Evolutionary conservation across 2,113 vertebrate genomes (phyloP), one percentile per base, ranked within the genome.

Genomic region (Tautogolabrus adspersus): DNA sequence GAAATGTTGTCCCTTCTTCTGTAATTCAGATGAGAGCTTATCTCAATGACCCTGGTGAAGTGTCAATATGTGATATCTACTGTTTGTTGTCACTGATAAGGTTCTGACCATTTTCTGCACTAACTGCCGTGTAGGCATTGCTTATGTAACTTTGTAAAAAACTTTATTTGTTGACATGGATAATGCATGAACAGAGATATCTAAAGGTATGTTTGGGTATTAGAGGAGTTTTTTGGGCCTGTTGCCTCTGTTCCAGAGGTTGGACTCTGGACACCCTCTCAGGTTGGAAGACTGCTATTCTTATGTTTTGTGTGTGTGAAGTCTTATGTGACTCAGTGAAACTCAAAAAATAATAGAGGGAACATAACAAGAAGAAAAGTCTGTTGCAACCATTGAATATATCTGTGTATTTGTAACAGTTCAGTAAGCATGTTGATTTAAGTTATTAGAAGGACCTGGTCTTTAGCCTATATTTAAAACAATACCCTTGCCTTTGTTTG

Each of bases 71-170:
- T 63, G 68, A 77, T 77, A 70, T 40, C 30, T 52, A 55, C 52
- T 37, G 55, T 82, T 89, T 75, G 84, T 66, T 82, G 64, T 72
- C 44, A 78, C 63, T 85, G 87, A 85, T 87, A 88, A 87, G 42
- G 9, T 26, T 66, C 5, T 40, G 40, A 47, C 44, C 64, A 6
- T 60, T 62, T 2, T 66, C 54, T 19, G 40, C 13, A 26, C 55
- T 57, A 42, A 21, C 5, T 59, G 23, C 11, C 47, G 16, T 12
- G 21, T 21, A 15, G 62, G 22, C 26, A 18, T 30, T 10, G 10
- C n/a, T 66, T 73, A 30, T 58, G 52, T 81, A 65, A 70, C 59
- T 66, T 38, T 57, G 10, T 10, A 3, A 16, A n/a, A 5, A 44
- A 37, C 49, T 49, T 42, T n/a, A 47, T 60, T 3, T 55, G 10